These are phyloP conservation scores for Phaonia tiefii DNA, from an alignment of 2,888 invertebrate species.

Conservation along the genomic window DNA sequence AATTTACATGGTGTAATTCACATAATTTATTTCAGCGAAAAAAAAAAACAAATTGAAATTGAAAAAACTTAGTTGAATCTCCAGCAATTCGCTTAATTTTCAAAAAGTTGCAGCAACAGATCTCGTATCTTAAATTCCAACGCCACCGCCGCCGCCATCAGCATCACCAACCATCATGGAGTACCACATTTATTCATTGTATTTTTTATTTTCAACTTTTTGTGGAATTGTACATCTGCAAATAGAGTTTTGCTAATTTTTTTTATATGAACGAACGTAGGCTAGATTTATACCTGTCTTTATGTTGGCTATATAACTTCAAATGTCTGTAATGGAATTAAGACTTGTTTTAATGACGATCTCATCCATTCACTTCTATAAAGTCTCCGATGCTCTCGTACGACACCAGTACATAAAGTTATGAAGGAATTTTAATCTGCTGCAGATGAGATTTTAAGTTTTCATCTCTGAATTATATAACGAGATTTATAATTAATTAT, in stretches of 20 bases:
- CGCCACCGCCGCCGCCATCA: too few relatives aligned
- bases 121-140: too few relatives aligned
- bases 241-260: slow-evolving; percentile 19
- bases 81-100: slow-evolving; percentile 27
- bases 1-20: slow-evolving; percentile 61
- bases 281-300: too few relatives aligned
- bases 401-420: background rate
- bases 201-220: slow-evolving; percentile 22
- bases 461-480: background rate
- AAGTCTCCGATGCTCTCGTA: background rate
- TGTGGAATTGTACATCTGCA: slow-evolving; percentile 54
- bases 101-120: slow-evolving; percentile 14
- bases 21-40: slow-evolving; percentile 7
- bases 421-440: background rate
- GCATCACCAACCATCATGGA: too few relatives aligned
- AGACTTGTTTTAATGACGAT: background rate
- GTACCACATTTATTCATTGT: background rate
- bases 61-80: slow-evolving; percentile 23
- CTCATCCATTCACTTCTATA: slow-evolving; percentile 7
- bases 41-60: too few relatives aligned
- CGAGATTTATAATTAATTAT: background rate
- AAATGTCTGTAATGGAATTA: background rate
- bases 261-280: too few relatives aligned
- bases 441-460: background rate
- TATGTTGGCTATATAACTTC: too few relatives aligned